Percentiles rank a stretch among this genome's conserved stretches.
Evolutionary conservation across 2,888 invertebrate species (phyloP).

Genomic region (Zootermopsis nevadensis): DNA sequence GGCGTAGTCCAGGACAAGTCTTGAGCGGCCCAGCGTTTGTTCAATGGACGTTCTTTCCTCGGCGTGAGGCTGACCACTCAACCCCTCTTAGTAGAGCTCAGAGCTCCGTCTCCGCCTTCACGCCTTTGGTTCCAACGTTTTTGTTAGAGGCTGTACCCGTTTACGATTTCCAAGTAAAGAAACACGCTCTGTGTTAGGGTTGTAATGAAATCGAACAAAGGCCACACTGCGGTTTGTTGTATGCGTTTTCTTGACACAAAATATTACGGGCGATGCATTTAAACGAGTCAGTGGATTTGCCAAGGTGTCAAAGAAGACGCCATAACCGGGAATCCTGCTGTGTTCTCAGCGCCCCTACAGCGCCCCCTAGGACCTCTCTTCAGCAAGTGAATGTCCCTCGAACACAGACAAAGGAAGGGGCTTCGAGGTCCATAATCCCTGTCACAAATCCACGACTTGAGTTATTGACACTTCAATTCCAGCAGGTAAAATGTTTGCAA

Average conservation of each 20-base stretch:
- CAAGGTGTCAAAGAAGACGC: constrained; percentile 48
- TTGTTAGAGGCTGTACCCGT: not conserved
- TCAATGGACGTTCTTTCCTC: too few relatives aligned
- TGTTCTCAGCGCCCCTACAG: not conserved
- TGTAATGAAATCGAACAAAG: not conserved
- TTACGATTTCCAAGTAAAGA: not conserved
- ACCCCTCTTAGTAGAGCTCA: too few relatives aligned
- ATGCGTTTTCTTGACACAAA: not conserved
- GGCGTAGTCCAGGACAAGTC: too few relatives aligned
- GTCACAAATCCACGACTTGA: not conserved
- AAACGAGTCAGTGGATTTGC: not conserved
- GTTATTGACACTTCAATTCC: constrained; percentile 12
- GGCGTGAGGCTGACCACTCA: too few relatives aligned
- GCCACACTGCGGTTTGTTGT: not conserved
- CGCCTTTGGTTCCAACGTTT: too few relatives aligned
- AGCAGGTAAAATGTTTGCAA: constrained; percentile 2
- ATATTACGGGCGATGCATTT: too few relatives aligned
- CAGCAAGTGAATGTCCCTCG: too few relatives aligned
- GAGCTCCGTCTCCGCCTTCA: too few relatives aligned
- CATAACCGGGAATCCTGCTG: constrained; percentile 40
- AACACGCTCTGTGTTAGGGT: not conserved
- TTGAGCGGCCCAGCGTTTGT: too few relatives aligned
- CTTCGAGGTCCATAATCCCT: not conserved
- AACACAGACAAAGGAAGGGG: not conserved
- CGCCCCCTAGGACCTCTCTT: not conserved